Conservation (phyloP, 2,888 invertebrate genomes). For the Cerceris ruficornis region DNA sequence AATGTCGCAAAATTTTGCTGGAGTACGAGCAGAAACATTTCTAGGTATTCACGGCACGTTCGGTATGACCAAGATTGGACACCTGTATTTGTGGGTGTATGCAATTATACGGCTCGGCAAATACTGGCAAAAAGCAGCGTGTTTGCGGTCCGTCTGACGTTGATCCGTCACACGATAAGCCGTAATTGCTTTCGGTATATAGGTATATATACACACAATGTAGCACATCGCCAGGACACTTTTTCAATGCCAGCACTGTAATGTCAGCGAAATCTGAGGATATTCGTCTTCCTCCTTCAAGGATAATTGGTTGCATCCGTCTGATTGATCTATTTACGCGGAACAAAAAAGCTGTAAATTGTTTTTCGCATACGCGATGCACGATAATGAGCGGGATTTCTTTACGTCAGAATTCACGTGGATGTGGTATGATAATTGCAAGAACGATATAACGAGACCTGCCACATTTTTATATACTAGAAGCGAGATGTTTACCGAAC, state of each 20-base stretch:
- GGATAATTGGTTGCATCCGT: constrained; percentile 33
- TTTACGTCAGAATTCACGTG: not conserved
- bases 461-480: not conserved
- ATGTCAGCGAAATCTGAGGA: constrained; percentile 13
- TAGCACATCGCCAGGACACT: constrained; percentile 2
- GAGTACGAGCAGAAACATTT: constrained; percentile 10
- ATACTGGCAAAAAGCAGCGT: constrained; percentile 28
- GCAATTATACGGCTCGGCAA: constrained; percentile 35
- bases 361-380: constrained; percentile 10
- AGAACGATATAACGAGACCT: constrained; percentile 8
- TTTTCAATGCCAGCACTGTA: constrained; percentile 22
- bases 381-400: not conserved
- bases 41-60: constrained; percentile 16
- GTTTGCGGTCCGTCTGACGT: not conserved
- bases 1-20: constrained; percentile 35
- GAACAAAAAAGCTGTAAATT: constrained; percentile 5
- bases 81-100: constrained; percentile 25
- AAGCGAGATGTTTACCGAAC: too few relatives aligned
- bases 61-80: constrained; percentile 25
- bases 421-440: constrained; percentile 34
- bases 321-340: constrained; percentile 37
- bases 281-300: constrained; percentile 12
- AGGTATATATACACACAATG: not conserved
- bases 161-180: constrained; percentile 35
- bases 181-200: constrained; percentile 20